phyloP scores from a whole-genome alignment of 2,113 vertebrate species.

The Lontra canadensis region DNA sequence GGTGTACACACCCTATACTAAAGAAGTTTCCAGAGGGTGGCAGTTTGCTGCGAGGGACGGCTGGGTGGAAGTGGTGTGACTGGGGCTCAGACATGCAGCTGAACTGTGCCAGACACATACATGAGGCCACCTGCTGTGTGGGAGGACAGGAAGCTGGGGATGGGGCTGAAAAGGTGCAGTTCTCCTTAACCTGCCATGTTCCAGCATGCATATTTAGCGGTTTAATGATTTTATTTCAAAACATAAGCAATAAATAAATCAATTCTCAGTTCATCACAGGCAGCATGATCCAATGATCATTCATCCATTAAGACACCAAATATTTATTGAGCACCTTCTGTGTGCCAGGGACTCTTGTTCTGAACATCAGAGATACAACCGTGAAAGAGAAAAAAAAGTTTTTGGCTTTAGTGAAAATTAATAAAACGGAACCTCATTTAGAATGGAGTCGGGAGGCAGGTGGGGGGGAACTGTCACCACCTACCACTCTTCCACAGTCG shows the following conservation, averaged over 20 bases:
- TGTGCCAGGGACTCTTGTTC: neutral
- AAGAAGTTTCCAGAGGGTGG: neutral
- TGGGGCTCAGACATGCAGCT: neutral
- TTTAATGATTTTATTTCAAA: conserved; percentile 13
- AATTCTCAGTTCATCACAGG: neutral
- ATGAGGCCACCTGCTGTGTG: accelerated
- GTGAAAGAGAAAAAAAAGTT: neutral
- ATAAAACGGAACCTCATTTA: neutral
- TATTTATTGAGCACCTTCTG: neutral
- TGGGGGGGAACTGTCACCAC: neutral
- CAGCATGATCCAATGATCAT: neutral
- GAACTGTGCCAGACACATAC: neutral
- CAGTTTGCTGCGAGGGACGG: neutral
- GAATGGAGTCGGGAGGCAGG: neutral
- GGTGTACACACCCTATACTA: neutral
- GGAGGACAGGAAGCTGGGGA: neutral
- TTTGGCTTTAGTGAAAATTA: neutral
- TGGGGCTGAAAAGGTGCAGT: neutral
- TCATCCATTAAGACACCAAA: neutral
- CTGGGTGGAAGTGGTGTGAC: neutral
- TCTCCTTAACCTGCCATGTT: neutral
- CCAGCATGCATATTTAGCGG: neutral
- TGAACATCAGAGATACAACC: neutral
- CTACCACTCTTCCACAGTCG: neutral
- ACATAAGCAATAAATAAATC: neutral